phyloP scores from a whole-genome alignment of 2,113 vertebrate species.

The Colaptes auratus region DNA sequence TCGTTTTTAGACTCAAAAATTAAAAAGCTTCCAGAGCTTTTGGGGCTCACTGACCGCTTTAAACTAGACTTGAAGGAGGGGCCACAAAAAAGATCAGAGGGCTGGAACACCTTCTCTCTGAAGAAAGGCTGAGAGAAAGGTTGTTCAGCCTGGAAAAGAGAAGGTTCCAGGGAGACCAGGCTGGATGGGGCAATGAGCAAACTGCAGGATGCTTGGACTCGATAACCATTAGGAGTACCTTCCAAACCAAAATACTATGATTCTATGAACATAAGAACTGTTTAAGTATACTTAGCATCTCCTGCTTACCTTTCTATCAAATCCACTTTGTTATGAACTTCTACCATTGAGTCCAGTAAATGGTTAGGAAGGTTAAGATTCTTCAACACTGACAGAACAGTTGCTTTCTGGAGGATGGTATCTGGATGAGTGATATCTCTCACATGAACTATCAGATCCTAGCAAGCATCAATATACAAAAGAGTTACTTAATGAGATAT shows the following conservation, averaged over 20 bases:
- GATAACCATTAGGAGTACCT: too few species aligned
- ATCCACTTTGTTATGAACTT: conserved; percentile 96
- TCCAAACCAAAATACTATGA: too few species aligned
- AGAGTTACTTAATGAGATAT: neutral
- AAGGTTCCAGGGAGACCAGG: too few species aligned
- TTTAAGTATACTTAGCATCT: neutral
- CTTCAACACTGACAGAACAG: conserved; percentile 84
- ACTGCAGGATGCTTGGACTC: too few species aligned
- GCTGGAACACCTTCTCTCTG: too few species aligned
- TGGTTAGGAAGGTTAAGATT: conserved; percentile 81
- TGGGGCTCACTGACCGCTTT: too few species aligned
- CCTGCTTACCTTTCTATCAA: conserved; percentile 82
- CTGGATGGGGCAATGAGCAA: too few species aligned
- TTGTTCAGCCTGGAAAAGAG: too few species aligned
- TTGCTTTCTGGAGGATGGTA: conserved; percentile 85
- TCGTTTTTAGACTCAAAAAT: neutral
- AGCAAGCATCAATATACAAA: neutral
- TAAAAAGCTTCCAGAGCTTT: neutral
- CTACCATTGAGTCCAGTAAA: conserved; percentile 84
- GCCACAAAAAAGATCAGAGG: too few species aligned
- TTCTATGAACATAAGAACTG: neutral
- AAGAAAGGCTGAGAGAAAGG: too few species aligned
- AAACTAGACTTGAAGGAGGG: too few species aligned
- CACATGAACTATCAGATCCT: conserved; percentile 93
- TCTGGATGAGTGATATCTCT: conserved; percentile 93